Evolutionary conservation across 2,113 vertebrate species (phyloP), one percentile per base, ranked within the genome.

Genomic region (Orthonyx spaldingii): DNA sequence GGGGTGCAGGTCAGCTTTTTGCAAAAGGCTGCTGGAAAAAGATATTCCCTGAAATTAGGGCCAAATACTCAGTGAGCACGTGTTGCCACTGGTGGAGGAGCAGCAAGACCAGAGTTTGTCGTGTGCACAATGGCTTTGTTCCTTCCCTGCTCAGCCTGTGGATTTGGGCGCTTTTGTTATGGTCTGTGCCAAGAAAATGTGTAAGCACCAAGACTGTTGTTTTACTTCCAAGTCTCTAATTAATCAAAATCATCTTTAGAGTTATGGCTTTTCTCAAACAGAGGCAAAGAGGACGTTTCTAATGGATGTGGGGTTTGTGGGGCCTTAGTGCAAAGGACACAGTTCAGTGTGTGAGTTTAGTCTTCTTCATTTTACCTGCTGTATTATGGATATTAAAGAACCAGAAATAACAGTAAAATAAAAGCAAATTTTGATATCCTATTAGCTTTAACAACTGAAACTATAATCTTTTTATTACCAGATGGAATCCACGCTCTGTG

Each of bases 41-140:
- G 11, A 12, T 3, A 28, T 16, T 61, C 18, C 37, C 27, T 16
- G 2, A 8, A 60, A 28, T 3, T 8, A 35, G 18, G 33, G 13
- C 11, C 39, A 85, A 35, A 47, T 33, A 56, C 2, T 44, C 63
- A 52, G 21, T 0, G 0, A 68, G 28, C 3, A 2, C 3, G 1
- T 20, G 7, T 44, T 41, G 7, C 53, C 46, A 24, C 6, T 27
- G 18, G 41, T 65, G 70, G 21, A 21, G 53, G 35, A 39, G 41
- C 11, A 82, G 30, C 35, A 78, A 44, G 47, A 74, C 44, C 46
- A 7, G 41, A 17, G n/a, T 30, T 14, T 8, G 8, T 55, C 26
- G 3, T 6, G 10, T 16, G 32, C 46, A 70, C 27, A 3, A 7
- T 39, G 57, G 52, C 17, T 66, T 24, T 44, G 4, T 16, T 75